phyloP scores from a whole-genome alignment of 2,888 invertebrate species.

The Troglohyphantes excavatus region DNA sequence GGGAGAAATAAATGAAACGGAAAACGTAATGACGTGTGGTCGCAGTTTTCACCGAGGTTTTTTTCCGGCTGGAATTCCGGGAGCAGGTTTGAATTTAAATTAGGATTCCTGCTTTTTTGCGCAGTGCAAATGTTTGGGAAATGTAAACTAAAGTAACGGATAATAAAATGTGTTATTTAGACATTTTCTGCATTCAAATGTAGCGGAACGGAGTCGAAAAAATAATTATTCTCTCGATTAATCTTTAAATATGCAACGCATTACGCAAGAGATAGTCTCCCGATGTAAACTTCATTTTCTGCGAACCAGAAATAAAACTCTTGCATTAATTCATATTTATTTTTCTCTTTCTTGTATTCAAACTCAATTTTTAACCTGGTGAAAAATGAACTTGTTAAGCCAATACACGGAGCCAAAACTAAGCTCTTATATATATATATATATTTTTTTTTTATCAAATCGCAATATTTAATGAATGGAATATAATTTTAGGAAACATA shows the following conservation, averaged over 20 bases:
- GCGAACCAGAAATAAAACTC: not conserved
- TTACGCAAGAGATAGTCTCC: not conserved
- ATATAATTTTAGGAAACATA: too few species aligned
- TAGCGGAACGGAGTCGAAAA: conserved; percentile 5
- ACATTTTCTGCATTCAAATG: not conserved
- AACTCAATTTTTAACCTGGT: too few species aligned
- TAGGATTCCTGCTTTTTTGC: conserved; percentile 5
- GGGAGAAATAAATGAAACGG: conserved; percentile 5
- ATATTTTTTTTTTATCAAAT: too few species aligned
- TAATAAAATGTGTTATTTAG: conserved; percentile 1
- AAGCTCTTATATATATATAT: too few species aligned
- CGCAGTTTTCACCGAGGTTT: not conserved
- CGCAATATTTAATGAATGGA: too few species aligned
- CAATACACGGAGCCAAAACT: too few species aligned
- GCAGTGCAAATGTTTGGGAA: not conserved
- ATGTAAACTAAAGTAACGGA: not conserved
- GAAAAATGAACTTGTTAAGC: too few species aligned
- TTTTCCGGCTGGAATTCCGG: not conserved
- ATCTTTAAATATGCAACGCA: conserved; percentile 1
- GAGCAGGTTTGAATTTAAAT: conserved; percentile 6
- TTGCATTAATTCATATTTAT: not conserved
- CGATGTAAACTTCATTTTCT: not conserved
- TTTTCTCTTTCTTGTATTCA: too few species aligned
- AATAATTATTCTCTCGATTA: conserved; percentile 3
- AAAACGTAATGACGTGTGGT: conserved; percentile 9